Evolutionary conservation across 2,113 vertebrate species (phyloP).

Genomic region (cat (Felis catus)): F.catus_Fca126_mat1.0 CM031422.1:14130001-14130500

Average conservation of each 20-base stretch:
- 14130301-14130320: constrained; percentile 23
- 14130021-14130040: background rate
- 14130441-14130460: constrained; percentile 31
- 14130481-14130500: constrained; percentile 46
- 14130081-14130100: background rate
- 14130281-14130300: background rate
- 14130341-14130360: constrained; percentile 28
- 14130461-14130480: constrained; percentile 54
- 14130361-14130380: constrained; percentile 31
- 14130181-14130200: background rate
- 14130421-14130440: constrained; percentile 40
- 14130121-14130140: accelerated
- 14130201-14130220: background rate
- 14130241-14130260: constrained; percentile 30
- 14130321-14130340: background rate
- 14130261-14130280: constrained; percentile 5
- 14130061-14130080: background rate
- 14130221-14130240: background rate
- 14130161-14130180: background rate
- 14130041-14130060: accelerated
- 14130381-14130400: constrained; percentile 28
- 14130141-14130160: accelerated
- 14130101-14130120: background rate
- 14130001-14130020: constrained; percentile 51
- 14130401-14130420: constrained; percentile 49